These are phyloP conservation scores for Danionella cerebrum DNA, from an alignment of 2,113 vertebrate genomes.

Conservation along the genomic window DNA sequence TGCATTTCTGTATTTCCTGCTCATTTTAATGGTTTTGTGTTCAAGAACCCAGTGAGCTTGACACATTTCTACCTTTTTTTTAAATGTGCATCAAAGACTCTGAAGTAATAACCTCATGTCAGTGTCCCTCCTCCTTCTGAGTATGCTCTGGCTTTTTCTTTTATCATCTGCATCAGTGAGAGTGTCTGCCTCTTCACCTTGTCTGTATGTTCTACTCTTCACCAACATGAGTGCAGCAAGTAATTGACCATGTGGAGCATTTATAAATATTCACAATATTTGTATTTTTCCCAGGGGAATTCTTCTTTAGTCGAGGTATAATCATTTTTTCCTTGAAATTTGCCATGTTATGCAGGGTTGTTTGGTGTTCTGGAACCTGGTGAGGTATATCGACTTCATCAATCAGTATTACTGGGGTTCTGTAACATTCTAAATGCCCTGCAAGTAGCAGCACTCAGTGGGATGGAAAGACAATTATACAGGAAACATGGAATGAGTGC, in stretches of 20 bases:
- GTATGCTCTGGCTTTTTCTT: background rate
- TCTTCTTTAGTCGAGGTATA: slow-evolving; percentile 59
- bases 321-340: slow-evolving; percentile 64
- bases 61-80: background rate
- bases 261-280: slow-evolving; percentile 62
- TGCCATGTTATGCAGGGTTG: slow-evolving; percentile 58
- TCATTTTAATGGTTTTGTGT: background rate
- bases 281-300: slow-evolving; percentile 58
- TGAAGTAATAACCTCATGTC: background rate
- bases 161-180: background rate
- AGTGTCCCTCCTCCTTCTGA: background rate
- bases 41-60: background rate
- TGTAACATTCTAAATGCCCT: slow-evolving; percentile 58
- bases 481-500: slow-evolving; percentile 34
- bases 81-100: background rate
- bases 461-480: slow-evolving; percentile 65
- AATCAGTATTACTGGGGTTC: slow-evolving; percentile 69
- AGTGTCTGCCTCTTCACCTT: background rate
- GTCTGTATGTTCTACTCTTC: background rate
- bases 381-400: slow-evolving; percentile 66
- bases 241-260: slow-evolving; percentile 29
- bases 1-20: background rate
- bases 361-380: slow-evolving; percentile 66
- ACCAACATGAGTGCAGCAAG: background rate
- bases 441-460: slow-evolving; percentile 52